phyloP scores from a whole-genome alignment of 1,140 invertebrate species.

The Kradibia gibbosae region DNA sequence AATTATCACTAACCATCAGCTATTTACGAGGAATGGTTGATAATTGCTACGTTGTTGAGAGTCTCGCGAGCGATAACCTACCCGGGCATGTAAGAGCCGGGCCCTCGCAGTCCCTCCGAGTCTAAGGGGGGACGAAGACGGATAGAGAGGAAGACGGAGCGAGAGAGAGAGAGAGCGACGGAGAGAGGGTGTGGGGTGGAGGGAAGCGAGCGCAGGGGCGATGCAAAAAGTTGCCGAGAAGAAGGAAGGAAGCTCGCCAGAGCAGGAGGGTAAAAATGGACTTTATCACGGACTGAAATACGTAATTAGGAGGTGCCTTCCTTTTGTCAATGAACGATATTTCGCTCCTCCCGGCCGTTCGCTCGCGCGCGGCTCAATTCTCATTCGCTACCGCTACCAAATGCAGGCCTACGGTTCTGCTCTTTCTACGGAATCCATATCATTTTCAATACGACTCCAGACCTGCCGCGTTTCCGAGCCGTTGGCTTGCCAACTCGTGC shows the following conservation, averaged over 20 bases:
- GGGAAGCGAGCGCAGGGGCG: no score
- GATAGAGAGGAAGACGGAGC: not conserved
- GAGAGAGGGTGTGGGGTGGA: no score
- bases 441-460: no score
- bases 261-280: not conserved
- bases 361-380: no score
- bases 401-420: no score
- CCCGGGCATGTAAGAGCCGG: slow-evolving; percentile 34
- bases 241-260: not conserved
- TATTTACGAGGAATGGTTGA: slow-evolving; percentile 74
- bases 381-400: no score
- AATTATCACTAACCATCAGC: slow-evolving; percentile 74
- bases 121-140: not conserved
- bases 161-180: not conserved
- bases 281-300: slow-evolving; percentile 17
- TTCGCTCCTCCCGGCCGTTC: not conserved
- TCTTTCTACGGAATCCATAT: no score
- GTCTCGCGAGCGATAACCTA: slow-evolving; percentile 70
- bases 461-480: no score
- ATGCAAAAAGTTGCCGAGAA: no score
- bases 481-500: no score
- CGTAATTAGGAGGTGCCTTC: slow-evolving; percentile 21
- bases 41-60: slow-evolving; percentile 72
- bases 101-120: not conserved
- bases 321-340: not conserved